Conservation (phyloP, 2,113 vertebrate species). For the Parus major region DNA sequence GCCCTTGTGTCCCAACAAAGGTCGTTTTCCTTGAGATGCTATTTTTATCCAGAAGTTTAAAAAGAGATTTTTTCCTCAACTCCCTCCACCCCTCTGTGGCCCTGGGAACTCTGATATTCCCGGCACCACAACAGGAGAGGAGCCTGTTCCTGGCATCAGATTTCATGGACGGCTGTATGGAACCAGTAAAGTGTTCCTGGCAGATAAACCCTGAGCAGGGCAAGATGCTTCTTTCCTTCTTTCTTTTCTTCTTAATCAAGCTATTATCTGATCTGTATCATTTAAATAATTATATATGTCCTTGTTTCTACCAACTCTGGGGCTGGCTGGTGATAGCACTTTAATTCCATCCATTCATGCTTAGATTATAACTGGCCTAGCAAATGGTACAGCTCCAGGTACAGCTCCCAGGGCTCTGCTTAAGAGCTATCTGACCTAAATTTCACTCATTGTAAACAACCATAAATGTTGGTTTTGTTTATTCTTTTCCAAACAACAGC, state of each 20-base stretch:
- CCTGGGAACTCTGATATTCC: constrained; percentile 19
- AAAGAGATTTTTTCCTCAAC: neutral
- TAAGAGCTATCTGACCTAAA: neutral
- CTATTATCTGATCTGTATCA: constrained; percentile 16
- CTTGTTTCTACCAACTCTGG: neutral
- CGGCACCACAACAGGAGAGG: neutral
- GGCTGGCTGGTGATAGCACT: neutral
- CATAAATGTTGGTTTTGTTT: neutral
- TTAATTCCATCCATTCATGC: neutral
- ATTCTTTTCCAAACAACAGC: neutral
- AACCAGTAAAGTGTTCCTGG: neutral
- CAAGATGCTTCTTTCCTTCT: neutral
- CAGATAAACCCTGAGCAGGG: neutral
- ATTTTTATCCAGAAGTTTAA: constrained; percentile 32
- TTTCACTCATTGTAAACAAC: neutral
- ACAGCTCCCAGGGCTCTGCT: neutral
- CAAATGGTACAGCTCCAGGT: neutral
- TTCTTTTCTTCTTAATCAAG: neutral
- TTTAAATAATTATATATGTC: constrained; percentile 17
- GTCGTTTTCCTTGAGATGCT: neutral
- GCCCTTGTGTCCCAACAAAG: neutral
- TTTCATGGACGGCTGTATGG: neutral
- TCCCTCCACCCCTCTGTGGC: neutral
- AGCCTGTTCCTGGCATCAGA: constrained; percentile 15
- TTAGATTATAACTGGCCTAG: neutral